These are phyloP conservation scores for Falco punctatus DNA, from an alignment of 2,113 vertebrate genomes.

Conservation along the genomic window DNA sequence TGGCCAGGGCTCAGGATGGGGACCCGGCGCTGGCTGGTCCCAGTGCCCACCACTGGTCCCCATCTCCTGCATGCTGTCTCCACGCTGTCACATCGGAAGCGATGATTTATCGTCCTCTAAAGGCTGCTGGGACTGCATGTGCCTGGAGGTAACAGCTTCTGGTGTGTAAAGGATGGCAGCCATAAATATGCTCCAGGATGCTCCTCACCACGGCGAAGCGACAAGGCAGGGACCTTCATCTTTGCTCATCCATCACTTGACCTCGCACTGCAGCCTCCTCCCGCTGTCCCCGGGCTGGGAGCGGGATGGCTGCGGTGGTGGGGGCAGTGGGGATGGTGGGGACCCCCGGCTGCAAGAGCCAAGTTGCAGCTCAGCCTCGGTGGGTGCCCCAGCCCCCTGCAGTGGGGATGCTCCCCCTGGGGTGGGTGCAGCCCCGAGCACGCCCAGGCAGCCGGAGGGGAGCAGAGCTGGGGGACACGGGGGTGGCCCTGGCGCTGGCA, in stretches of 20 bases:
- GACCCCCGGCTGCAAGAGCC: not conserved
- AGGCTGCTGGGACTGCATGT: not conserved
- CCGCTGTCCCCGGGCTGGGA: rapidly evolving
- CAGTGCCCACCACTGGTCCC: rapidly evolving
- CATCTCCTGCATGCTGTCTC: not conserved
- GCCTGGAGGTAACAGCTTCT: not conserved
- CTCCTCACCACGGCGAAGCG: not conserved
- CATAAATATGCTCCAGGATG: not conserved
- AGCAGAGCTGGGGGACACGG: not conserved
- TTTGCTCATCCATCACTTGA: not conserved
- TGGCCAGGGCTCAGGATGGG: rapidly evolving
- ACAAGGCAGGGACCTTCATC: not conserved
- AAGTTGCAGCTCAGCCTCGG: not conserved
- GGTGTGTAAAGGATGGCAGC: not conserved
- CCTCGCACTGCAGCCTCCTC: not conserved
- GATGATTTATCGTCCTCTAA: not conserved
- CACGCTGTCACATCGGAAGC: rapidly evolving
- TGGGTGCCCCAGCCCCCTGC: not conserved
- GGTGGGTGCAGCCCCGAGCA: not conserved
- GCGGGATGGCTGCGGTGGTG: rapidly evolving
- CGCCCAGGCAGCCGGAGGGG: rapidly evolving
- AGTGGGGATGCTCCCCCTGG: not conserved
- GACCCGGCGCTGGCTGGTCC: not conserved
- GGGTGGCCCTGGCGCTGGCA: rapidly evolving
- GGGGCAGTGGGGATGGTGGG: not conserved